A percentile compares a stretch with the other conserved stretches of the same genome.
phyloP scores from a whole-genome alignment of 1,140 invertebrate genomes.

The Mya arenaria region DNA sequence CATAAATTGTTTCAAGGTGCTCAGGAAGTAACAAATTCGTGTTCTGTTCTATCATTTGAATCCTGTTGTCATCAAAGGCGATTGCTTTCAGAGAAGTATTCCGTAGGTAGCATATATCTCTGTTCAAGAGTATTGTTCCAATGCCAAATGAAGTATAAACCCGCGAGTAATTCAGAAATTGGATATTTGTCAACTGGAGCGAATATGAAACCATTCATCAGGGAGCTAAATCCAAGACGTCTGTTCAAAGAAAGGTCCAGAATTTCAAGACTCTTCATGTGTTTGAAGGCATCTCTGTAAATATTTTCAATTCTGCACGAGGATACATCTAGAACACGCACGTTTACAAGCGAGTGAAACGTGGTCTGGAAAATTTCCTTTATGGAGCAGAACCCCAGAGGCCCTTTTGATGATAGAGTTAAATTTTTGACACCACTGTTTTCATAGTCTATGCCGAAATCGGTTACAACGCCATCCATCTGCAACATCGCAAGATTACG shows the following conservation, averaged over 20 bases:
- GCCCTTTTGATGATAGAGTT: too few relatives aligned
- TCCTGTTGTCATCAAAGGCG: too few relatives aligned
- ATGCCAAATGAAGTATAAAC: conserved; percentile 11
- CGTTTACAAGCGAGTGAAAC: too few relatives aligned
- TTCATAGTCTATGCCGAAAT: too few relatives aligned
- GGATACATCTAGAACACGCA: conserved; percentile 45
- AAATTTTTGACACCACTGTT: too few relatives aligned
- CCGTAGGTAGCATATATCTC: conserved; percentile 36
- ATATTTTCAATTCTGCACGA: conserved; percentile 30
- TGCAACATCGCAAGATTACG: too few relatives aligned
- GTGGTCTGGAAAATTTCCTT: too few relatives aligned
- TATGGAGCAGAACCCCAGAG: too few relatives aligned
- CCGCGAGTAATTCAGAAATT: conserved; percentile 16
- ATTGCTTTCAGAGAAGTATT: too few relatives aligned
- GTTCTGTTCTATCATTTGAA: too few relatives aligned
- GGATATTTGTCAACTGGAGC: conserved; percentile 37
- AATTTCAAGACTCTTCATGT: not conserved
- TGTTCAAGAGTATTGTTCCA: not conserved
- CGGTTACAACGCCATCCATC: too few relatives aligned
- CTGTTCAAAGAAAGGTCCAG: conserved; percentile 49
- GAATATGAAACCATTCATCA: conserved; percentile 34
- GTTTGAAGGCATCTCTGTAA: conserved; percentile 18
- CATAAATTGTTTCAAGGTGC: not conserved
- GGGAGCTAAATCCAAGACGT: conserved; percentile 34
- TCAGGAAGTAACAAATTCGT: too few relatives aligned